phyloP scores from a whole-genome alignment of 2,113 vertebrate species.

The Odontesthes bonariensis region DNA sequence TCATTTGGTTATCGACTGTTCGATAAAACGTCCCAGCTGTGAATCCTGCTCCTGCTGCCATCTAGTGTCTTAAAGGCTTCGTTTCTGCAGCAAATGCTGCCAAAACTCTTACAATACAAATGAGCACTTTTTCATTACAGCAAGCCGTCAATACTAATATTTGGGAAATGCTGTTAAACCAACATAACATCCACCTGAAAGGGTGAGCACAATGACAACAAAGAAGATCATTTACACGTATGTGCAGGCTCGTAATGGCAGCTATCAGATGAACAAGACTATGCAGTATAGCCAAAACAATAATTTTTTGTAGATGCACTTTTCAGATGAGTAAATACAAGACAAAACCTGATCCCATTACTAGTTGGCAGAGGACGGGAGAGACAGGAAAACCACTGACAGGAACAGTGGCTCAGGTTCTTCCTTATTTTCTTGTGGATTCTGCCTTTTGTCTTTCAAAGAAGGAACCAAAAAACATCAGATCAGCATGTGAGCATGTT shows the following conservation, averaged over 20 bases:
- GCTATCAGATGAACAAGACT: background rate
- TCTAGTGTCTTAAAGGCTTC: slow-evolving; percentile 10
- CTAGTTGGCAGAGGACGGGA: background rate
- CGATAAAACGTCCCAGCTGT: background rate
- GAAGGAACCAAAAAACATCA: no score
- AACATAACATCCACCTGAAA: background rate
- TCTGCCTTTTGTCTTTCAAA: no score
- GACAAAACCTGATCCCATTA: background rate
- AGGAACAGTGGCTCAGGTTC: no score
- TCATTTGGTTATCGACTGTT: background rate
- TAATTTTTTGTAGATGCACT: background rate
- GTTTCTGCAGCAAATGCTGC: background rate
- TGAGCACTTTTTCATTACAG: background rate
- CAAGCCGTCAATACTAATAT: background rate
- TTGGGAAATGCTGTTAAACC: background rate
- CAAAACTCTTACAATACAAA: no score
- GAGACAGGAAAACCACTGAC: no score
- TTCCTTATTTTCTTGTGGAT: no score
- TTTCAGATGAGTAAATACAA: background rate
- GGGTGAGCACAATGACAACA: background rate
- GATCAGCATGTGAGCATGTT: no score
- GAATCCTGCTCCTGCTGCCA: slow-evolving; percentile 46
- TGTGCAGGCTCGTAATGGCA: background rate
- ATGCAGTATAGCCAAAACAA: background rate
- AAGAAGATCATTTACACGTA: no score